These are phyloP conservation scores for Cephus spinipes DNA, from an alignment of 2,888 invertebrate genomes.

Conservation along the genomic window DNA sequence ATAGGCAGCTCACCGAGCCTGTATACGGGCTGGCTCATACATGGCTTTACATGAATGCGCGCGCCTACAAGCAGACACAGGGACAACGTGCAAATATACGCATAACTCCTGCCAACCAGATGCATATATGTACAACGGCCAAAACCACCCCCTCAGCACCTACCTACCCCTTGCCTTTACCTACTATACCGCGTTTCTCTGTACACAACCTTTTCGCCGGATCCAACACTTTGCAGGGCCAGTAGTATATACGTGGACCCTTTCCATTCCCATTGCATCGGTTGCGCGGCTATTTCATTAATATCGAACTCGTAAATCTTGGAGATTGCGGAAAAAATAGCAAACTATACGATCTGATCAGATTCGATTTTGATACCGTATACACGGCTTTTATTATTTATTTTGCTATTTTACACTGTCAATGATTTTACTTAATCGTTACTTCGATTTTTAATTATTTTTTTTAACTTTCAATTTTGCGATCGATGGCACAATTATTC, in stretches of 20 bases:
- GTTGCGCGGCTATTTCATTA: conserved; percentile 18
- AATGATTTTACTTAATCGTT: neutral
- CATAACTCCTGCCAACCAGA: conserved; percentile 19
- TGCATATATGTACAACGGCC: neutral
- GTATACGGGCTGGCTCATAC: conserved; percentile 26
- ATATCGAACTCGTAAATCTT: conserved; percentile 24
- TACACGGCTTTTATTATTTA: neutral
- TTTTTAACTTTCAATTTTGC: neutral
- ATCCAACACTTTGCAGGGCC: neutral
- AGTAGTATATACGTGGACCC: conserved; percentile 1
- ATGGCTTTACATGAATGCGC: conserved; percentile 16
- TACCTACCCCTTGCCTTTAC: neutral
- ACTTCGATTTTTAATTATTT: neutral
- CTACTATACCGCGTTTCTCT: neutral
- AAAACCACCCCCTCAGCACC: neutral
- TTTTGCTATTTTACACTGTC: neutral
- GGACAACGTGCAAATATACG: conserved; percentile 11
- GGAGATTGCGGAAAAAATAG: conserved; percentile 20
- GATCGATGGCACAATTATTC: neutral
- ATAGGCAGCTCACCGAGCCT: conserved; percentile 20
- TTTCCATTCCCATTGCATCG: neutral
- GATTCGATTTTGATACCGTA: neutral
- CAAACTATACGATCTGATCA: neutral
- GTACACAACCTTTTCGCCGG: neutral
- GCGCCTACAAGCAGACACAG: conserved; percentile 9